These are phyloP conservation scores for Gallinago media DNA, from an alignment of 2,113 vertebrate genomes.

Conservation along the genomic window DNA sequence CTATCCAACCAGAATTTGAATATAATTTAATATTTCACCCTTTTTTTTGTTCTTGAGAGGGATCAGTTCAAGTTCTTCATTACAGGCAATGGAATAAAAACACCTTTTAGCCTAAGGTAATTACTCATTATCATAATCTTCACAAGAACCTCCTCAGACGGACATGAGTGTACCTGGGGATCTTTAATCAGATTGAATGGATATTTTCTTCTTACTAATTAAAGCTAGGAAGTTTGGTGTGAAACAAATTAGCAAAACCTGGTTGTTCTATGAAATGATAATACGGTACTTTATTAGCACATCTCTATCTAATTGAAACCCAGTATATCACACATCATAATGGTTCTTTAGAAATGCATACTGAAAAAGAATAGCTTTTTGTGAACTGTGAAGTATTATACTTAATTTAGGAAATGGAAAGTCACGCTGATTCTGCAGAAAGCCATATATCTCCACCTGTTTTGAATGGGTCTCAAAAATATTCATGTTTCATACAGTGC, in stretches of 20 bases:
- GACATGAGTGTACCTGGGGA: constrained; percentile 63
- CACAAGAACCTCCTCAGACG: constrained; percentile 58
- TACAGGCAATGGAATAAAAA: constrained; percentile 38
- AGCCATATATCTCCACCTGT: background rate
- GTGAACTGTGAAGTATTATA: background rate
- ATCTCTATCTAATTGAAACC: constrained; percentile 6
- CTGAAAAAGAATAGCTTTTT: background rate
- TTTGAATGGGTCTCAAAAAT: background rate
- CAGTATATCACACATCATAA: background rate
- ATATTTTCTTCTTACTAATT: constrained; percentile 67
- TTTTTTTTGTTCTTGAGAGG: constrained; percentile 3
- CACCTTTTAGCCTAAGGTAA: constrained; percentile 63
- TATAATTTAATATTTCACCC: background rate
- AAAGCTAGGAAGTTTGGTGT: constrained; percentile 61
- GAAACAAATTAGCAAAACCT: constrained; percentile 68
- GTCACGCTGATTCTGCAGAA: background rate
- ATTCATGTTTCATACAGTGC: background rate
- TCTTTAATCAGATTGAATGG: constrained; percentile 59
- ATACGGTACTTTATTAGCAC: constrained; percentile 22
- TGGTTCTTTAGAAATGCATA: background rate
- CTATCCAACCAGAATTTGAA: background rate
- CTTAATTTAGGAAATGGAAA: background rate
- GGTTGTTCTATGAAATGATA: constrained; percentile 47
- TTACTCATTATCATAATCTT: constrained; percentile 65
- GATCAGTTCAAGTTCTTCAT: constrained; percentile 15